Conservation (phyloP, 2,888 invertebrate species). For the Archips crataeganus region DNA sequence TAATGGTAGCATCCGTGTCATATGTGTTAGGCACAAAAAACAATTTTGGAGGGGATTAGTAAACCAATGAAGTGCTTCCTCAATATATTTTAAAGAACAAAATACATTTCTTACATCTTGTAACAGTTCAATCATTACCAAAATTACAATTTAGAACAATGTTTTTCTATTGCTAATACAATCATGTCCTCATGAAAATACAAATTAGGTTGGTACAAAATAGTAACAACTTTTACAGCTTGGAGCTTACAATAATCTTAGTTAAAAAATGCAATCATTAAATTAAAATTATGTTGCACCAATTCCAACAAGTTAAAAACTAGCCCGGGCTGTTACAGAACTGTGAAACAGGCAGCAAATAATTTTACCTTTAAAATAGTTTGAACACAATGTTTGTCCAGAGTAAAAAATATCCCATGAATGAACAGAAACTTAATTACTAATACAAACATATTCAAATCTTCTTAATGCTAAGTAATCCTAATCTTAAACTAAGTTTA, state of each 20-base stretch:
- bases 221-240: constrained; percentile 67
- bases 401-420: constrained; percentile 70
- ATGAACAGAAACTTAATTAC: constrained; percentile 76
- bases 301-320: constrained; percentile 49
- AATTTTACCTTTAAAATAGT: constrained; percentile 54
- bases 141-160: constrained; percentile 76
- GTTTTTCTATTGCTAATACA: constrained; percentile 60
- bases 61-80: constrained; percentile 64
- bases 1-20: too few species aligned
- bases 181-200: constrained; percentile 72
- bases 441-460: constrained; percentile 80
- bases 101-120: constrained; percentile 82
- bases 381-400: constrained; percentile 61
- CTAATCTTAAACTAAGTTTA: constrained; percentile 75
- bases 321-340: constrained; percentile 34
- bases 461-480: constrained; percentile 77
- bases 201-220: constrained; percentile 68
- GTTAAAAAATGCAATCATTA: constrained; percentile 50
- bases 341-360: constrained; percentile 56
- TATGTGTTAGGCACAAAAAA: too few species aligned
- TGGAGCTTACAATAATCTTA: constrained; percentile 59
- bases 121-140: constrained; percentile 81
- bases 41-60: constrained; percentile 38
- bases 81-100: constrained; percentile 84
- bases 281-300: constrained; percentile 61